These are phyloP conservation scores for Xylota segnis DNA, from an alignment of 2,888 invertebrate species.

Conservation along the genomic window DNA sequence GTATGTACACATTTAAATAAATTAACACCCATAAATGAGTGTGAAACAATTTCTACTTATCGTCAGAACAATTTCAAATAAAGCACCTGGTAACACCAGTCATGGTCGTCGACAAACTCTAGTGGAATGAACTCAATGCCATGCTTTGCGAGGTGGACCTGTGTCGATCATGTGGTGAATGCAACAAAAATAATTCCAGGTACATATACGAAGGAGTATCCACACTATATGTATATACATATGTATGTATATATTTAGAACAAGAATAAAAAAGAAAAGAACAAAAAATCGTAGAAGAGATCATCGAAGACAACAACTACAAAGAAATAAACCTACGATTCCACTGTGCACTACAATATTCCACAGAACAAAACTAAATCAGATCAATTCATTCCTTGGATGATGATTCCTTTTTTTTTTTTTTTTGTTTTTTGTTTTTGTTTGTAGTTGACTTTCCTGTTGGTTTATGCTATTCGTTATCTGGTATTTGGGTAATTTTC, in stretches of 20 bases:
- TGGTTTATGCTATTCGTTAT: background rate
- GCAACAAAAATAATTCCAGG: constrained; percentile 39
- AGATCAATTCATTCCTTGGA: constrained; percentile 12
- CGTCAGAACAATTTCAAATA: background rate
- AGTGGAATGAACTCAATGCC: constrained; percentile 49
- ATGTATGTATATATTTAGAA: constrained; percentile 19
- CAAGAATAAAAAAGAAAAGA: constrained; percentile 24
- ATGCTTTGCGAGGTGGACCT: constrained; percentile 13
- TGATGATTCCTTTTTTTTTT: background rate
- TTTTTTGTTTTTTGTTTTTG: too few relatives aligned
- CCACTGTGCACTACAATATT: constrained; percentile 8
- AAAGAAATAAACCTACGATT: constrained; percentile 16
- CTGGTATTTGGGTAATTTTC: background rate
- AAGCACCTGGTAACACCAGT: constrained; percentile 30
- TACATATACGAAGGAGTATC: constrained; percentile 12
- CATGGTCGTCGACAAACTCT: constrained; percentile 25
- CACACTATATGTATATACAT: background rate
- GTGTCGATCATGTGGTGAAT: constrained; percentile 26
- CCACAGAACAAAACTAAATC: background rate
- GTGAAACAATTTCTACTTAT: background rate
- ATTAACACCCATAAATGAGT: background rate
- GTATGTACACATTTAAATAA: background rate
- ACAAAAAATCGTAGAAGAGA: constrained; percentile 11
- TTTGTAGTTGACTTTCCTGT: background rate
- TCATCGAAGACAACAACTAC: constrained; percentile 9